Base-by-base conservation (phyloP, 2,797 vertebrate species). In the Hippocampus kuda region DNA sequence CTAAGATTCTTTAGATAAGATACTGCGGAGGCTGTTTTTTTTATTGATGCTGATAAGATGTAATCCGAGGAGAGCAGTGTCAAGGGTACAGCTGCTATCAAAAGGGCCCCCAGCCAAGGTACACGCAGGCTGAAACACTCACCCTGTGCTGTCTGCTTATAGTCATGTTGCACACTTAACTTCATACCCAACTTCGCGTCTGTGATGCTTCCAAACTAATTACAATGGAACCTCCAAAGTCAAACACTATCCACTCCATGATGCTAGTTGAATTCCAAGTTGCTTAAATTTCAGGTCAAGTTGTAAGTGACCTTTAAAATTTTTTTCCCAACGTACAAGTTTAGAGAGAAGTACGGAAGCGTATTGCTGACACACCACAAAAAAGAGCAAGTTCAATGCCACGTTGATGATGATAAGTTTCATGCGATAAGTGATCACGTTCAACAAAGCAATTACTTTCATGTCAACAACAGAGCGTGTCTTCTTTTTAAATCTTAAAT, bases 111-210 rank as follows among this genome's bases (percentile, higher is more conserved):
- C 51, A 56, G 74, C 61, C 20, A 71, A 64, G 76, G 77, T 78
- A 77, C 73, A 64, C 73, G 67, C 70, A 66, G 64, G 67, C 67
- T 79, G 74, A 76, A 81, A 81, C 62, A 71, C 69, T 67, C 65
- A 44, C 75, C 57, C 48, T 75, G 53, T 79, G 72, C 72, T 59
- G 20, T 75, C 74, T 76, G 71, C 79, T 82, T 78, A 61, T 64
- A 75, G 65, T 74, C 66, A 48, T 75, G 70, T 78, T 73, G 74
- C 79, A 65, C 63, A 11, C 44, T 44, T 48, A 3, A 16, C 26
- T 26, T 16, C 15, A 27, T 59, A 59, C 9, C n/a, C 10, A 56
- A 56, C 10, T 56, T 56, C 12, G 4, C 12, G 5, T 24, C n/a
- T n/a, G 42, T 44, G 30, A 42, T 63, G 11, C 34, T 63, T 63